These are phyloP conservation scores for Drosophila tripunctata DNA, from an alignment of 2,888 invertebrate species.

Conservation along the genomic window DNA sequence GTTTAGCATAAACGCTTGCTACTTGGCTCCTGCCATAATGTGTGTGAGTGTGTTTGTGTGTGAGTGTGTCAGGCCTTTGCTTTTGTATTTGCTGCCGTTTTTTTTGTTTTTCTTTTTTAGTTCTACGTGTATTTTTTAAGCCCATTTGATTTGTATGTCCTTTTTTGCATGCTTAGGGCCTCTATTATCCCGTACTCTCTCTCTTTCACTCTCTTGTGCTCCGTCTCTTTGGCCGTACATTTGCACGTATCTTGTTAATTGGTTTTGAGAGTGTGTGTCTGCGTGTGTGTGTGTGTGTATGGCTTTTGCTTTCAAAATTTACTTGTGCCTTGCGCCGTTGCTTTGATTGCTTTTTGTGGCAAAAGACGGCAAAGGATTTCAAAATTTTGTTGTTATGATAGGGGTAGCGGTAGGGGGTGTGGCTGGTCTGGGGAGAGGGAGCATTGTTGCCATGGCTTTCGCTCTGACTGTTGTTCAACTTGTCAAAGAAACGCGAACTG, in stretches of 20 bases:
- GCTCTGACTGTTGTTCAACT: conserved; percentile 68
- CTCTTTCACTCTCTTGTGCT: not conserved
- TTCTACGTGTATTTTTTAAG: conserved; percentile 69
- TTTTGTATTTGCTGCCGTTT: conserved; percentile 59
- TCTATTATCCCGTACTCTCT: conserved; percentile 4
- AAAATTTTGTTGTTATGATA: conserved; percentile 25
- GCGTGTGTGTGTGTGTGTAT: conserved; percentile 21
- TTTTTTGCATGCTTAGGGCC: conserved; percentile 55
- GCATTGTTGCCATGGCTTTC: conserved; percentile 67
- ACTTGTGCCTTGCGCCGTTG: conserved; percentile 48
- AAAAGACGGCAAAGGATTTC: conserved; percentile 51
- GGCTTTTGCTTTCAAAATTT: conserved; percentile 46
- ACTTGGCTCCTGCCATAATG: conserved; percentile 69
- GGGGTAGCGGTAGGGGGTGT: not conserved
- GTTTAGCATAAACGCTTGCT: conserved; percentile 81
- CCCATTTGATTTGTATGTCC: conserved; percentile 62
- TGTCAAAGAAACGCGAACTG: conserved; percentile 61
- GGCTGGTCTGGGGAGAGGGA: not conserved
- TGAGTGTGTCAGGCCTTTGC: conserved; percentile 38
- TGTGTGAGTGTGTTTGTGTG: conserved; percentile 7
- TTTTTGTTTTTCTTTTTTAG: conserved; percentile 54
- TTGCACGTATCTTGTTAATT: conserved; percentile 76
- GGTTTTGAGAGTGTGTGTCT: conserved; percentile 57
- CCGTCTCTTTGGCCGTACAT: conserved; percentile 39
- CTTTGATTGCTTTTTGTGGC: conserved; percentile 69